phyloP scores from a whole-genome alignment of 2,888 invertebrate species.

The Dryocosmus kuriphilus region DNA sequence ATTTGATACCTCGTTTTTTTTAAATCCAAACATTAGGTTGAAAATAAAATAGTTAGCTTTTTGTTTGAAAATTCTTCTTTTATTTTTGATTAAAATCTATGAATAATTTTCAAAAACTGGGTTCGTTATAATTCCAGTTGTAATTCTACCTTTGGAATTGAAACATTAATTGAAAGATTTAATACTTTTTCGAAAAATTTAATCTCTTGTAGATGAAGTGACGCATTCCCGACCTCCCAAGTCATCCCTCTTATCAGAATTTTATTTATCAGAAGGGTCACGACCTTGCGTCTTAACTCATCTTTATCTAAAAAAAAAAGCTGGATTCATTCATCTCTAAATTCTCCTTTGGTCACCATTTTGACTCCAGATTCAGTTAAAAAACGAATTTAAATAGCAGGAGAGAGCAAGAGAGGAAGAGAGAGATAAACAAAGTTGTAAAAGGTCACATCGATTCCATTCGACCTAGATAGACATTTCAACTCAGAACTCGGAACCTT shows the following conservation, averaged over 20 bases:
- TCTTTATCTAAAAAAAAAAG: slow-evolving; percentile 19
- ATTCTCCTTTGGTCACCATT: background rate
- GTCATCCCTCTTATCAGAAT: slow-evolving; percentile 15
- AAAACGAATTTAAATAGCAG: no score
- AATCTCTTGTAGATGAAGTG: background rate
- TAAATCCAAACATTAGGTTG: no score
- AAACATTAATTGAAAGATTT: background rate
- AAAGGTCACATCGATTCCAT: slow-evolving; percentile 22
- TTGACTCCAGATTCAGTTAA: background rate
- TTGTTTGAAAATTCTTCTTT: no score
- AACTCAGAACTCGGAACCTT: background rate
- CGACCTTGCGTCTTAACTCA: slow-evolving; percentile 17
- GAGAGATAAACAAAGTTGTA: background rate
- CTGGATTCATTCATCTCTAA: slow-evolving; percentile 5
- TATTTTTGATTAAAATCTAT: no score
- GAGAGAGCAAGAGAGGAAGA: no score
- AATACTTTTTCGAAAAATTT: background rate
- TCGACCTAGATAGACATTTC: background rate
- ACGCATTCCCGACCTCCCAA: slow-evolving; percentile 28
- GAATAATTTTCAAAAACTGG: no score
- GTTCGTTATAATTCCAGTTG: background rate
- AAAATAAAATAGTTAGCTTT: no score
- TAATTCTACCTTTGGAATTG: background rate
- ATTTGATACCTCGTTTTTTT: no score
- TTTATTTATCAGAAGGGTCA: slow-evolving; percentile 23